Base-by-base conservation (phyloP, 2,888 invertebrate species). In the Branchellion lobata region DNA sequence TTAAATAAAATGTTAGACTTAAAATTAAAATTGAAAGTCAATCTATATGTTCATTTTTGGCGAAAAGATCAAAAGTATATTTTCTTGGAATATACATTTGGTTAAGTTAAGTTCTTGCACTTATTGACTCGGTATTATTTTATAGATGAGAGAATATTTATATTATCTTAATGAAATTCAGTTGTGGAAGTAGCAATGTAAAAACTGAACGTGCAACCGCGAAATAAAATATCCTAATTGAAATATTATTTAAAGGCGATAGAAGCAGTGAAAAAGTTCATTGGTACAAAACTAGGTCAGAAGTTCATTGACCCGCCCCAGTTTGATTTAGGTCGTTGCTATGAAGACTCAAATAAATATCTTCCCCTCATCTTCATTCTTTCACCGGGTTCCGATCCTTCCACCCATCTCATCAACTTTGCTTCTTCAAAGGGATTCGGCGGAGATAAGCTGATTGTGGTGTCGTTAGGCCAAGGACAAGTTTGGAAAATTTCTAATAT, bases 391-490 rank as follows among this genome's bases (percentile, higher is more conserved):
- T 93, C 95, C 0, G 96, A 96, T 89, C 96, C 96, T 0, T 94
- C 94, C 85, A 93, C 93, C 31, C 91, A 93, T 0, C 87, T 96
- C 57, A 89, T 95, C 1, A 94, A 95, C 87, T 96, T 95, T 88
- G 95, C 96, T 33, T 94, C 95, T 82, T 95, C 95, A 86, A 94
- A 93, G 90, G 88, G 88, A 11, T 88, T 88, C 80, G 85, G 86
- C 40, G 88, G 87, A 2, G 86, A 86, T 65, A 87, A 86, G 81
- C 87, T 89, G 83, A 86, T 88, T 85, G 93, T 94, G 0, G 88
- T 96, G 40, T 96, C 96, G 0, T 88, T 96, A 81, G 96, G 96
- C 0, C 96, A 96, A 89, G 96, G 96, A 0, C 96, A 96, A 88
- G 96, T 95, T 47, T n/a, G n/a, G n/a, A n/a, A n/a, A n/a, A n/a